Conservation (phyloP, 64 coral and sea anemone genomes). For the Pocillopora verrucosa region DNA sequence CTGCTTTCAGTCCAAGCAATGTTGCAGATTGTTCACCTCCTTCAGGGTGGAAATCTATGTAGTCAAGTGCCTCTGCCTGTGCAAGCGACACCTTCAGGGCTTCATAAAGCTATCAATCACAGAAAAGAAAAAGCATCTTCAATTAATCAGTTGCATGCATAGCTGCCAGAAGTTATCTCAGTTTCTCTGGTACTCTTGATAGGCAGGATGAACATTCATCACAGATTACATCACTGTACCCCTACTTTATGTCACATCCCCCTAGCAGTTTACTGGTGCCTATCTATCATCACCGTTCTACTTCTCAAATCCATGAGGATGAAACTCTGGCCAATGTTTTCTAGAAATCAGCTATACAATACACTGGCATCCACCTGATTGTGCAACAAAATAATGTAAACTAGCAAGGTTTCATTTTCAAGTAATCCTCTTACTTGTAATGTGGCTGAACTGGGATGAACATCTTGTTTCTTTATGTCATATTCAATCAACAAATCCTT, state of each 20-base stretch:
- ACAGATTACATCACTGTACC: too few species aligned
- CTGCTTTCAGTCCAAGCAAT: conserved; percentile 80
- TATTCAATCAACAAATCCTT: conserved; percentile 79
- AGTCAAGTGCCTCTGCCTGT: conserved; percentile 71
- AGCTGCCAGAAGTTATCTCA: too few species aligned
- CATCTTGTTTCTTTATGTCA: conserved; percentile 68
- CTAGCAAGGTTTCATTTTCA: background rate
- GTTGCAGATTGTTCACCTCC: conserved; percentile 53
- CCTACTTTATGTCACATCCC: too few species aligned
- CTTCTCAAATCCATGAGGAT: too few species aligned
- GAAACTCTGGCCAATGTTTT: too few species aligned
- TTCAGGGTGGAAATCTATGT: conserved; percentile 81
- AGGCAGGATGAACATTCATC: too few species aligned
- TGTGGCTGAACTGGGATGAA: conserved; percentile 31
- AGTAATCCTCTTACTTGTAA: conserved; percentile 42
- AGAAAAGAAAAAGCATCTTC: background rate
- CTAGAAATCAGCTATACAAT: too few species aligned
- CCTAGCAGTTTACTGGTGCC: too few species aligned
- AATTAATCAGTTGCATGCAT: background rate
- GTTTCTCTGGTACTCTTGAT: too few species aligned
- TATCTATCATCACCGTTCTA: too few species aligned
- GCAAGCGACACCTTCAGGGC: conserved; percentile 62
- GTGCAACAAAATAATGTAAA: too few species aligned
- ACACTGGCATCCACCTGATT: too few species aligned
- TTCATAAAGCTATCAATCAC: conserved; percentile 60